These are phyloP conservation scores for Aleiodes leptofemur DNA, from an alignment of 2,888 invertebrate species.

Conservation along the genomic window DNA sequence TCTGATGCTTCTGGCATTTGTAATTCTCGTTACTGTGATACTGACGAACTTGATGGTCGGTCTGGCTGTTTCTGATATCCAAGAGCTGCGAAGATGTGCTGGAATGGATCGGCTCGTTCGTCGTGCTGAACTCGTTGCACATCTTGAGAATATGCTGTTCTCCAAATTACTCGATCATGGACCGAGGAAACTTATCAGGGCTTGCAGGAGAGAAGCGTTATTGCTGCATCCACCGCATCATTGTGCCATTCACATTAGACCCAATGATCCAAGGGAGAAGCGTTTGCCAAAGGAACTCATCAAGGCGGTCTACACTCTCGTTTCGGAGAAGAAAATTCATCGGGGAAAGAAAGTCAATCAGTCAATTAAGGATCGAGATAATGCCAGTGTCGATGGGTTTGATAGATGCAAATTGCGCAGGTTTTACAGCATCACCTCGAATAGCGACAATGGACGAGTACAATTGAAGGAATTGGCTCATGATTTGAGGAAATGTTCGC, in stretches of 20 bases:
- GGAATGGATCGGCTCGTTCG: constrained; percentile 87
- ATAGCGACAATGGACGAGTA: constrained; percentile 61
- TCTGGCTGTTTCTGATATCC: constrained; percentile 89
- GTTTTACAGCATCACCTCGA: constrained; percentile 61
- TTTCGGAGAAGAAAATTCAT: constrained; percentile 80
- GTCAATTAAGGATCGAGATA: constrained; percentile 46
- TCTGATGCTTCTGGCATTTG: constrained; percentile 85
- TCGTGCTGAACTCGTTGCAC: constrained; percentile 88
- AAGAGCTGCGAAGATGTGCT: constrained; percentile 87
- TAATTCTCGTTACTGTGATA: constrained; percentile 87
- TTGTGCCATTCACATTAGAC: constrained; percentile 84
- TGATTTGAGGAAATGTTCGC: constrained; percentile 66
- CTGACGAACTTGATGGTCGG: constrained; percentile 90
- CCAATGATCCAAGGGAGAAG: constrained; percentile 89
- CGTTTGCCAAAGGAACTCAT: constrained; percentile 86
- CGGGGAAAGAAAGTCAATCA: constrained; percentile 40
- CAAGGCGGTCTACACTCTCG: constrained; percentile 84
- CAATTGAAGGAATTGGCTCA: constrained; percentile 64
- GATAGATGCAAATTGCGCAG: constrained; percentile 59
- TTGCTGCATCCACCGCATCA: constrained; percentile 86
- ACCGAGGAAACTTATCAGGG: constrained; percentile 80
- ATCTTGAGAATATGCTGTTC: constrained; percentile 89
- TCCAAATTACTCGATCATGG: constrained; percentile 84
- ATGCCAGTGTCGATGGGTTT: constrained; percentile 45
- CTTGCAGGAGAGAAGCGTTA: constrained; percentile 84